Evolutionary conservation across 2,888 invertebrate genomes (phyloP).

Genomic region (Cotesia congregata): DNA sequence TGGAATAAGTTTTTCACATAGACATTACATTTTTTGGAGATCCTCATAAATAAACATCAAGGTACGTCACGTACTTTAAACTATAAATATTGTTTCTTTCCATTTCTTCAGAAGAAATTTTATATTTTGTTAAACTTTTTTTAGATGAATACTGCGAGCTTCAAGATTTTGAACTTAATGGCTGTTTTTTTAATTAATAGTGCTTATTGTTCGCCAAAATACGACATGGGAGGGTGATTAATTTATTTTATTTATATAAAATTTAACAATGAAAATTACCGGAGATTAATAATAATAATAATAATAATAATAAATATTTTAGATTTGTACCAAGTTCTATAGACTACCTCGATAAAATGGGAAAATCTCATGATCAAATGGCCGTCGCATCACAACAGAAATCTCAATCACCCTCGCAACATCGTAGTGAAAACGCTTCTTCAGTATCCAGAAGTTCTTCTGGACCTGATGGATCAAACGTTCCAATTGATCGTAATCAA

Average conservation of each 20-base stretch:
- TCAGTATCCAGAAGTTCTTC: conserved; percentile 50
- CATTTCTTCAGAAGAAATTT: background rate
- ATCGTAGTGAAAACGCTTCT: conserved; percentile 46
- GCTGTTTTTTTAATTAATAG: conserved; percentile 45
- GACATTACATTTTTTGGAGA: conserved; percentile 15
- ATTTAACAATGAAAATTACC: background rate
- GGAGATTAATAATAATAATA: background rate
- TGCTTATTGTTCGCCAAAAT: conserved; percentile 61
- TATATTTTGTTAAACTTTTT: conserved; percentile 13
- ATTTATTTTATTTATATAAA: background rate
- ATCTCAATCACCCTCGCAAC: conserved; percentile 47
- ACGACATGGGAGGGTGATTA: conserved; percentile 62
- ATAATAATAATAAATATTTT: background rate
- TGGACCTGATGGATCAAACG: conserved; percentile 50
- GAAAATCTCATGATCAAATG: conserved; percentile 61
- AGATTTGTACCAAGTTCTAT: conserved; percentile 71
- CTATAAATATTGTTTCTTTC: background rate
- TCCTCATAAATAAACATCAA: background rate
- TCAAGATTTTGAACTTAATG: conserved; percentile 42
- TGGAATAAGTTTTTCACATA: background rate
- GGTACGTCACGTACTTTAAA: background rate
- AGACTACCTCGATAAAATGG: conserved; percentile 60
- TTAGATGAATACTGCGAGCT: conserved; percentile 45
- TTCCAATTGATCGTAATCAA: conserved; percentile 59
- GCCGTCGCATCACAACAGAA: conserved; percentile 61